Evolutionary conservation across 2,888 invertebrate species (phyloP).

Genomic region (Andrena flavipes): DNA sequence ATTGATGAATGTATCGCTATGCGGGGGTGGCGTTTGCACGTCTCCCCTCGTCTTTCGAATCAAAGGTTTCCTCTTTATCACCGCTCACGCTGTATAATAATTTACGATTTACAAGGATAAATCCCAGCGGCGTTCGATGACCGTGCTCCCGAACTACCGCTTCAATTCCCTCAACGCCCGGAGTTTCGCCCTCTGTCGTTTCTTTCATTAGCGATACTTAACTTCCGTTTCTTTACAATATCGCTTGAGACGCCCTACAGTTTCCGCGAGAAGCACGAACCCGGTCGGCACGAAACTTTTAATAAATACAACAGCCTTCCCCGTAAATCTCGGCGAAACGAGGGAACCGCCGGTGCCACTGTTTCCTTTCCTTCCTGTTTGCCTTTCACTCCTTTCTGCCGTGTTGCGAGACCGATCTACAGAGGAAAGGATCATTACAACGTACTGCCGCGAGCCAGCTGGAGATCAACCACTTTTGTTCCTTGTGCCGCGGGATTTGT

Average conservation of each 20-base stretch:
- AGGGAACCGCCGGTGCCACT: conserved; percentile 58
- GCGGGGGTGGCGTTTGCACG: too few relatives aligned
- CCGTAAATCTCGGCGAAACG: conserved; percentile 71
- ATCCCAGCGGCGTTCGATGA: not conserved
- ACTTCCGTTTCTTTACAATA: conserved; percentile 55
- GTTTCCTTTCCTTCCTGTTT: conserved; percentile 38
- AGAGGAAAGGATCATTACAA: conserved; percentile 71
- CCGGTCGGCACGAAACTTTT: conserved; percentile 45
- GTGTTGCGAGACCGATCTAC: conserved; percentile 46
- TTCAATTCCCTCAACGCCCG: not conserved
- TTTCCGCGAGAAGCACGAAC: conserved; percentile 41
- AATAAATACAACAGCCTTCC: conserved; percentile 65
- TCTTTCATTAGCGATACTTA: conserved; percentile 58
- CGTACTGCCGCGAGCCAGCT: conserved; percentile 60
- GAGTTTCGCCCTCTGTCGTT: conserved; percentile 38
- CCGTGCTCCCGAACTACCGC: not conserved
- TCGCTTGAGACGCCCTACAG: conserved; percentile 45
- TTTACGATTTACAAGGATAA: conserved; percentile 2
- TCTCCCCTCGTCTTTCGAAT: too few relatives aligned
- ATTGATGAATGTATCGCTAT: too few relatives aligned
- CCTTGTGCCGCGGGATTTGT: conserved; percentile 20
- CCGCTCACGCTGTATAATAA: not conserved
- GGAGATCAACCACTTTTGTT: conserved; percentile 50
- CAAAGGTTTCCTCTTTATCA: not conserved
- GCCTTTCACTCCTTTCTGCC: conserved; percentile 59